Evolutionary conservation across 2,888 invertebrate genomes (phyloP), one percentile per base, ranked within the genome.

Genomic region (Galerucella calmariensis): DNA sequence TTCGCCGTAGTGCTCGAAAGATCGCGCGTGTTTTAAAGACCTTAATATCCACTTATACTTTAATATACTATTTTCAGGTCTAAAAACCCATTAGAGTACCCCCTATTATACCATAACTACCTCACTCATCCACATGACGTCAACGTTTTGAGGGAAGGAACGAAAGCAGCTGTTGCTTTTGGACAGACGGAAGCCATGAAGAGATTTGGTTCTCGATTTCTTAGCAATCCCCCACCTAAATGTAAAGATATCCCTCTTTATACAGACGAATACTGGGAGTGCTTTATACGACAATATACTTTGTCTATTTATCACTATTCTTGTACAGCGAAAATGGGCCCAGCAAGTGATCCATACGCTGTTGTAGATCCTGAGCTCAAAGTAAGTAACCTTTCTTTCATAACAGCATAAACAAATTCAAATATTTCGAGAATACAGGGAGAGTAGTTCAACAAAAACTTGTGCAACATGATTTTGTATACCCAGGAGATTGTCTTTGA

Each of bases 51-150:
- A n/a, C n/a, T n/a, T n/a, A n/a, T n/a, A n/a, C n/a, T n/a, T n/a
- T n/a, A n/a, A n/a, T n/a, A n/a, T n/a, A n/a, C n/a, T n/a, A n/a
- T 51, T 74, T 74, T 41, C 20, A 79, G 78, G 63, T 90, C 91
- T 1, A 90, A 88, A 8, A 89, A 94, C 83, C 94, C 94, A 0
- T 84, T 90, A 66, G 92, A 95, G 9, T 94, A 96, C 86, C 98
- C 98, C 0, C 88, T 95, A 5, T 90, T 98, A 85, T 93, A 96
- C 82, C 97, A 97, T 83, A 98, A 98, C 86, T 98, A 98, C 85
- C 89, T 98, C 76, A 94, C 95, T 0, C 93, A 96, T 85, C 94
- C 94, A 0, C 92, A 94, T 75, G 98, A 98, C 82, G 93, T 96
- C 0, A 91, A 92, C 44, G 94, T 95, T 0, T 86, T 97, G 69